Percentiles rank a stretch among this genome's conserved stretches.
These are phyloP conservation scores for Drosophila bocqueti DNA, from an alignment of 1,140 invertebrate species.

Conservation along the genomic window DNA sequence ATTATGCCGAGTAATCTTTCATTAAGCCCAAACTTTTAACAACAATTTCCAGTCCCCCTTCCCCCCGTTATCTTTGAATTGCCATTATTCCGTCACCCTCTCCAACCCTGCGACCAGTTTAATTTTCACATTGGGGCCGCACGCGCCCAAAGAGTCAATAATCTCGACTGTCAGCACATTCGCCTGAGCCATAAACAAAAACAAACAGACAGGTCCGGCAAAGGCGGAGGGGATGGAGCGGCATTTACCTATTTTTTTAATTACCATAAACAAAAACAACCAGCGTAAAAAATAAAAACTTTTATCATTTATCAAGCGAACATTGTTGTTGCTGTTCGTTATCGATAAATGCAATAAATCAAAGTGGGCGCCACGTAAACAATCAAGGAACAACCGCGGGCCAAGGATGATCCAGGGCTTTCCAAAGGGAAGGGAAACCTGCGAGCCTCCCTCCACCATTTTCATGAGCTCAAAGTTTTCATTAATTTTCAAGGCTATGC, in stretches of 20 bases:
- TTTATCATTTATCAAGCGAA: constrained; percentile 74
- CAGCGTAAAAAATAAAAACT: constrained; percentile 56
- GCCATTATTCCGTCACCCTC: neutral
- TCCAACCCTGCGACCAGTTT: constrained; percentile 8
- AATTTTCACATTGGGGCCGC: constrained; percentile 47
- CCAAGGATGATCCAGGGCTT: constrained; percentile 30
- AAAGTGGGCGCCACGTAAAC: constrained; percentile 65
- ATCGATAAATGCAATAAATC: constrained; percentile 74
- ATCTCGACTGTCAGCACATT: constrained; percentile 60
- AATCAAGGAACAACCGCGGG: constrained; percentile 39
- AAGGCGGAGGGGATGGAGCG: neutral
- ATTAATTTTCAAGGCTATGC: constrained; percentile 38
- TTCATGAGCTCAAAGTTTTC: constrained; percentile 26
- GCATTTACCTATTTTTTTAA: constrained; percentile 69
- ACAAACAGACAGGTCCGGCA: constrained; percentile 15
- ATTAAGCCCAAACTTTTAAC: constrained; percentile 62
- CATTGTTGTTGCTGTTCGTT: constrained; percentile 42
- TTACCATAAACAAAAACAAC: constrained; percentile 66
- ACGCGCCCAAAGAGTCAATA: constrained; percentile 56
- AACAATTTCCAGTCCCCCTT: constrained; percentile 46
- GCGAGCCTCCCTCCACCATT: neutral
- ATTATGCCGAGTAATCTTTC: constrained; percentile 60
- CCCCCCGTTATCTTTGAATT: constrained; percentile 1
- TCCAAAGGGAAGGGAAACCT: neutral
- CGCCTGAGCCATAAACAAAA: constrained; percentile 46